phyloP scores from a whole-genome alignment of 37 sponge, comb jelly and placozoan species.

The Eunapius fragilis region DNA sequence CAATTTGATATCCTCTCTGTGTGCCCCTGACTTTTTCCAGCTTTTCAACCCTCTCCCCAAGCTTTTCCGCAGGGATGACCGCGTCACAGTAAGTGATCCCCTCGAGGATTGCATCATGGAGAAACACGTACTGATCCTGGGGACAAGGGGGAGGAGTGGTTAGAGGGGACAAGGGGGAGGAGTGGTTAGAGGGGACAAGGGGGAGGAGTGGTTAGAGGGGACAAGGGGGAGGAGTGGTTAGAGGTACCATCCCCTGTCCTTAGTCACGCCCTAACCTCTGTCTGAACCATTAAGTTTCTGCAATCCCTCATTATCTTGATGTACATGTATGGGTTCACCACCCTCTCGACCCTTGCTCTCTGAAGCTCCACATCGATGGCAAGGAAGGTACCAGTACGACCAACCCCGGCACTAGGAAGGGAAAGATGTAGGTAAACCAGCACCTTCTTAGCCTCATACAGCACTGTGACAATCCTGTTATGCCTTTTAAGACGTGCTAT shows the following conservation, averaged over 20 bases:
- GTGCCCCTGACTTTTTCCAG: conserved; percentile 47
- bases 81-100: conserved; percentile 63
- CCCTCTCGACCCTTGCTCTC: conserved; percentile 44
- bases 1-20: conserved; percentile 59
- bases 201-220: too few relatives aligned
- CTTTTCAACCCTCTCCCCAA: conserved; percentile 30
- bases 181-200: too few relatives aligned
- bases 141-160: neutral
- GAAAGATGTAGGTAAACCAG: neutral
- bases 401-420: conserved; percentile 88
- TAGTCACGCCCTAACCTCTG: conserved; percentile 58
- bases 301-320: conserved; percentile 69
- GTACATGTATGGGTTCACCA: conserved; percentile 75
- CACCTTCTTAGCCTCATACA: neutral
- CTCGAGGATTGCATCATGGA: conserved; percentile 94
- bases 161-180: too few relatives aligned
- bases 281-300: conserved; percentile 92
- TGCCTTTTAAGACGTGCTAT: too few relatives aligned
- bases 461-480: neutral
- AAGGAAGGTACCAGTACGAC: conserved; percentile 90
- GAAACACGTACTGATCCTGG: conserved; percentile 91
- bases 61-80: conserved; percentile 60
- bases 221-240: too few relatives aligned
- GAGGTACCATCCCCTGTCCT: too few relatives aligned
- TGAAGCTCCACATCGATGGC: conserved; percentile 88